Evolutionary conservation across 2,113 vertebrate species (phyloP), one percentile per base, ranked within the genome.

Genomic region (Albula glossodonta): DNA sequence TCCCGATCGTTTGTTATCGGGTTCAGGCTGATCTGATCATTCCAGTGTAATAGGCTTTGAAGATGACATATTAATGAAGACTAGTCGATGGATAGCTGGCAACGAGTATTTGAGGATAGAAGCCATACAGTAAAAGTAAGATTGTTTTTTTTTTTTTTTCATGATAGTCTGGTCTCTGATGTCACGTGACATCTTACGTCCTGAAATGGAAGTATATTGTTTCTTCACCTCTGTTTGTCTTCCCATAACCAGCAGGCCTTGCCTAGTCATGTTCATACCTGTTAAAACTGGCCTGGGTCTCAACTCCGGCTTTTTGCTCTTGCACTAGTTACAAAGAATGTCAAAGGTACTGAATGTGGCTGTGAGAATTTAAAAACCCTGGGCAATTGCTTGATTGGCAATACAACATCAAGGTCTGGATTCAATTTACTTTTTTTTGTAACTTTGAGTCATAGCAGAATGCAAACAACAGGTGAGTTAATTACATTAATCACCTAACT

Each of bases 11-110:
- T 82, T 83, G 88, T 78, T 80, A 80, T 83, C 85, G 74, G 79
- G 88, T 83, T 86, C 87, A 88, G 70, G 78, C 83, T 90, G 85
- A 85, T 87, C 85, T 85, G 83, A 87, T 88, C 83, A 86, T 83
- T 85, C 66, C 83, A 66, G 66, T 79, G 85, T 84, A 87, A 87
- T 88, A 84, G 87, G 80, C 79, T 84, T 84, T 85, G 63, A 84
- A 78, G 87, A 88, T 87, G 84, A 83, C 78, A 85, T 89, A 85
- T 70, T 87, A 84, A 70, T 83, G 85, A 56, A 84, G 83, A 83
- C 78, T 70, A 88, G 87, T 83, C 66, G 83, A n/a, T 51, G 60
- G 78, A 22, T 87, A 80, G 74, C 87, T 78, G 80, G 82, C 86
- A 88, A 51, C 60, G 66, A 78, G 84, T 78, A 41, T 88, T 86